These are phyloP conservation scores for Oplegnathus fasciatus DNA, from an alignment of 2,113 vertebrate genomes.

Conservation along the genomic window DNA sequence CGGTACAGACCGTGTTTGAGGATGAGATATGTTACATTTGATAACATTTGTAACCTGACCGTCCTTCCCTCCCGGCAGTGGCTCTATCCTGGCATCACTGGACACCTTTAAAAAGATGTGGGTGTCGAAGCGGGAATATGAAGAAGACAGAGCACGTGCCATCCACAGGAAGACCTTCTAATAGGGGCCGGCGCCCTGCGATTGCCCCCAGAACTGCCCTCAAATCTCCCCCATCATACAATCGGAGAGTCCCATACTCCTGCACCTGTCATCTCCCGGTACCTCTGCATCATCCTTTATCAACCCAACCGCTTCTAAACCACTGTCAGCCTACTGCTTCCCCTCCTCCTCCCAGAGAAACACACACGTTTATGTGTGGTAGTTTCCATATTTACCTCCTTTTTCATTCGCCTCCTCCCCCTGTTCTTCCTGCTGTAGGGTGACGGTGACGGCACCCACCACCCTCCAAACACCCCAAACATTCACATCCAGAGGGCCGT, in stretches of 20 bases:
- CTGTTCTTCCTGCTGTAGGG: conserved; percentile 16
- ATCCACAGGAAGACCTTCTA: conserved; percentile 95
- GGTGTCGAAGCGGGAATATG: conserved; percentile 94
- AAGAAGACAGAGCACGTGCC: conserved; percentile 91
- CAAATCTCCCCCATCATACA: conserved; percentile 27
- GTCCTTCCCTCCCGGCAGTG: conserved; percentile 77
- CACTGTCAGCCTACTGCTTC: conserved; percentile 22
- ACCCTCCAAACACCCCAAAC: conserved; percentile 25
- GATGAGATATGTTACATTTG: too few species aligned
- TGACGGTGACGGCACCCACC: conserved; percentile 7
- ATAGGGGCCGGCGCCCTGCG: neutral
- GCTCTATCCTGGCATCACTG: conserved; percentile 92
- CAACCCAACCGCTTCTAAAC: conserved; percentile 26
- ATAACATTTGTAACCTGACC: neutral
- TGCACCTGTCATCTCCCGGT: conserved; percentile 46
- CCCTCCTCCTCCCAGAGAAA: conserved; percentile 14
- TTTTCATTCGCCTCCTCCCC: conserved; percentile 22
- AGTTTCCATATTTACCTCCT: conserved; percentile 36
- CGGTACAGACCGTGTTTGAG: too few species aligned
- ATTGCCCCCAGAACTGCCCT: conserved; percentile 51
- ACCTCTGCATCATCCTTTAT: conserved; percentile 31
- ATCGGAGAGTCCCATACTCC: conserved; percentile 41
- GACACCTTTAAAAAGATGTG: conserved; percentile 97
- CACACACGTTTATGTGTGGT: conserved; percentile 26
- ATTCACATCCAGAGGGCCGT: conserved; percentile 34